Evolutionary conservation across 2,797 vertebrate genomes (phyloP).

Genomic region (Hirundo rustica): DNA sequence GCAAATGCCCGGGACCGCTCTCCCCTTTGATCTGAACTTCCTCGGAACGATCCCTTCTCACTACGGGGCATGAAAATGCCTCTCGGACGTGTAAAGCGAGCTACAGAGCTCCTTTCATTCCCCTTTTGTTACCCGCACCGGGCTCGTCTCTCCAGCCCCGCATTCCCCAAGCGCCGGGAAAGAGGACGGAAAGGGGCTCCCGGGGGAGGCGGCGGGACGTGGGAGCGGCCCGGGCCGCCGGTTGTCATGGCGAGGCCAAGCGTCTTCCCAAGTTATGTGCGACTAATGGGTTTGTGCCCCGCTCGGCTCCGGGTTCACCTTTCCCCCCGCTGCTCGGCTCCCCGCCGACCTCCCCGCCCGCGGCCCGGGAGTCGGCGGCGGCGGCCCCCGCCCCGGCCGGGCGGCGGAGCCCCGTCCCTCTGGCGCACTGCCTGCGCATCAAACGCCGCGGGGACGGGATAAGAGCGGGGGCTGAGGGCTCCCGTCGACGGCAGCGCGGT

Average conservation of each 20-base stretch:
- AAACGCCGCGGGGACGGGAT: background rate
- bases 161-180: background rate
- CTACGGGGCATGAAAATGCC: conserved; percentile 36
- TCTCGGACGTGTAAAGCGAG: conserved; percentile 33
- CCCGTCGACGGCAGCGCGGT: background rate
- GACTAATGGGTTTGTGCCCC: conserved; percentile 29
- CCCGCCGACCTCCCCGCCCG: conserved; percentile 11
- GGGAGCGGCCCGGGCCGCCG: conserved; percentile 32
- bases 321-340: background rate
- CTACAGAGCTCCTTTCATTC: conserved; percentile 12
- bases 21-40: conserved; percentile 58
- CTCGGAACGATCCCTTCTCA: conserved; percentile 6
- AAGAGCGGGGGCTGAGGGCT: background rate
- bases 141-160: background rate
- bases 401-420: background rate
- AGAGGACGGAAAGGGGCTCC: background rate
- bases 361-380: background rate
- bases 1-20: background rate
- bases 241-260: conserved; percentile 71
- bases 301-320: conserved; percentile 23
- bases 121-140: conserved; percentile 21
- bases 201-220: background rate
- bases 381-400: background rate
- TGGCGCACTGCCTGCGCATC: background rate
- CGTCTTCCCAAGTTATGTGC: conserved; percentile 52